phyloP scores from a whole-genome alignment of 2,888 invertebrate species.

The Standfussiana lucernea region DNA sequence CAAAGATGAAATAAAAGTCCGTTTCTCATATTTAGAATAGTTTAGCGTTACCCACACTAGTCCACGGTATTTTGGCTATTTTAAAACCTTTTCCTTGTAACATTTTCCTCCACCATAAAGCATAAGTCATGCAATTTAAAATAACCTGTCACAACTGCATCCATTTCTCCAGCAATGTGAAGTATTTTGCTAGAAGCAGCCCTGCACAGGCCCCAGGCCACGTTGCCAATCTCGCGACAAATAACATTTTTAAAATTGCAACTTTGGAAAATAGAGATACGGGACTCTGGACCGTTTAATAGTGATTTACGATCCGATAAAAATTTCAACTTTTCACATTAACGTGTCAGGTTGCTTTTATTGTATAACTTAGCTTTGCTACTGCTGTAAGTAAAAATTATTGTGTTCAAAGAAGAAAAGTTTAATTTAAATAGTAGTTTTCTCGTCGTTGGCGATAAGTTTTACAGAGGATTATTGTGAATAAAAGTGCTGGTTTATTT shows the following conservation, averaged over 20 bases:
- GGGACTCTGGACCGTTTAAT: slow-evolving; percentile 65
- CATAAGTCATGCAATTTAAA: slow-evolving; percentile 49
- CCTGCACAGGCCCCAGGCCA: slow-evolving; percentile 42
- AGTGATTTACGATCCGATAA: slow-evolving; percentile 69
- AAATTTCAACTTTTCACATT: slow-evolving; percentile 69
- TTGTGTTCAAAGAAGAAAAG: slow-evolving; percentile 50
- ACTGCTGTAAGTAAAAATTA: slow-evolving; percentile 59
- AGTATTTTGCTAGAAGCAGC: slow-evolving; percentile 52
- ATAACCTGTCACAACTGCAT: slow-evolving; percentile 47
- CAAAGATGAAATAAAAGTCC: neutral
- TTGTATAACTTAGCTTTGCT: slow-evolving; percentile 62
- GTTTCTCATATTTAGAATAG: neutral
- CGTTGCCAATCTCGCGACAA: slow-evolving; percentile 66
- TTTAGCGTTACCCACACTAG: neutral
- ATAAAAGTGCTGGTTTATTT: slow-evolving; percentile 26
- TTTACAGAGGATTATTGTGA: slow-evolving; percentile 33
- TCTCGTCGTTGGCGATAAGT: slow-evolving; percentile 26
- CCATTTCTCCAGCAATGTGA: slow-evolving; percentile 37
- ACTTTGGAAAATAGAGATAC: slow-evolving; percentile 71
- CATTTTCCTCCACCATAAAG: slow-evolving; percentile 9
- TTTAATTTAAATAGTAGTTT: slow-evolving; percentile 43
- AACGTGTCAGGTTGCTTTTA: slow-evolving; percentile 60
- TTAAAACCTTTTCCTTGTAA: neutral
- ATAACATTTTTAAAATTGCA: slow-evolving; percentile 73
- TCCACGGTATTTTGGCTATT: neutral